Conservation (phyloP, 2,113 vertebrate species). For the Anthoscopus minutus region DNA sequence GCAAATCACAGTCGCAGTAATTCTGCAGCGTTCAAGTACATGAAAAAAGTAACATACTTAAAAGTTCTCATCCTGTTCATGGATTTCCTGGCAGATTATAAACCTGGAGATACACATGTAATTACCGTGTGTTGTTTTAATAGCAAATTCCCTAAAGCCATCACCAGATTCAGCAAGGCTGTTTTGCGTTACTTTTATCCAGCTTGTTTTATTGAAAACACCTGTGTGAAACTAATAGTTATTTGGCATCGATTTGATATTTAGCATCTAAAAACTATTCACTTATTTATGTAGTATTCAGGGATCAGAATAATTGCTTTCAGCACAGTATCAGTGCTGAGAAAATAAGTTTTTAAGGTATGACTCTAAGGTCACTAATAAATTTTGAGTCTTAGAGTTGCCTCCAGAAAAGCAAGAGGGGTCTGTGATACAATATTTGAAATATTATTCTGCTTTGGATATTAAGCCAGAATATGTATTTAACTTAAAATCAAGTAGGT, state of each 20-base stretch:
- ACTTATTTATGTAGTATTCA: background rate
- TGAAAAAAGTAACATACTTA: background rate
- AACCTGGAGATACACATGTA: rapidly evolving
- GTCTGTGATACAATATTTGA: background rate
- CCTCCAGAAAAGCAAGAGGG: background rate
- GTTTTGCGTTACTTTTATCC: conserved; percentile 4
- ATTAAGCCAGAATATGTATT: background rate
- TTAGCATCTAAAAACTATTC: background rate
- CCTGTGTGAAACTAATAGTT: background rate
- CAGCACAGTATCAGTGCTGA: background rate
- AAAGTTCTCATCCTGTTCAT: background rate
- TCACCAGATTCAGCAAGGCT: background rate
- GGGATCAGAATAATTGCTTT: background rate
- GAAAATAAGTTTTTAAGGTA: background rate
- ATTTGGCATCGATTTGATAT: background rate
- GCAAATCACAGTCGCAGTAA: background rate
- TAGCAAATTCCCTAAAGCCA: conserved; percentile 1
- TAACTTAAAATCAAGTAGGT: background rate
- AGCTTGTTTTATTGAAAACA: conserved; percentile 23
- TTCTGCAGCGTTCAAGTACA: background rate
- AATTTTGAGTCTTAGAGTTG: background rate
- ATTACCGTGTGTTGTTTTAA: background rate
- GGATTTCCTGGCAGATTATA: background rate
- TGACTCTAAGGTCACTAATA: background rate
- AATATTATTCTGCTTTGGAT: background rate